Conservation (phyloP, 2,797 vertebrate genomes). For the Liparis tanakae region DNA sequence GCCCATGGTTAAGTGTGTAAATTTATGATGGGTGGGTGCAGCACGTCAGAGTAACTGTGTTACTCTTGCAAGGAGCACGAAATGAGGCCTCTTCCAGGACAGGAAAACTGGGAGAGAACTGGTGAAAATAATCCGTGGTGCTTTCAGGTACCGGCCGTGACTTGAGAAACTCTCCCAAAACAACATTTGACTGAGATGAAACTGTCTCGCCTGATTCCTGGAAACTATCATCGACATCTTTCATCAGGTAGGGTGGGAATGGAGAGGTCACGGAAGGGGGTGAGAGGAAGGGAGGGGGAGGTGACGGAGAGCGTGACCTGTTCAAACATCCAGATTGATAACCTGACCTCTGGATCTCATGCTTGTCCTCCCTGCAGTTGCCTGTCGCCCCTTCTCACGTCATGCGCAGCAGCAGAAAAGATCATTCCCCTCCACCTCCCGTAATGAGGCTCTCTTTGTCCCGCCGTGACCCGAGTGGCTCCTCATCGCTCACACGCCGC, state of each 20-base stretch:
- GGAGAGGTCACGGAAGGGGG: conserved; percentile 39
- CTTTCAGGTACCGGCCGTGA: conserved; percentile 63
- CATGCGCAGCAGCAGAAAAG: conserved; percentile 60
- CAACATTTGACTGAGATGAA: conserved; percentile 55
- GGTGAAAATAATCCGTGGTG: conserved; percentile 49
- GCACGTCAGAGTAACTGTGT: conserved; percentile 53
- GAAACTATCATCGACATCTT: conserved; percentile 60
- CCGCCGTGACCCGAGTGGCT: conserved; percentile 36
- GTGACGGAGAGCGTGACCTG: conserved; percentile 42
- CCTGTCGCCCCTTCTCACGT: conserved; percentile 75
- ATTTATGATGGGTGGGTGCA: conserved; percentile 70
- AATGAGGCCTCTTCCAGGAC: conserved; percentile 56
- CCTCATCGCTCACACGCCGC: conserved; percentile 49
- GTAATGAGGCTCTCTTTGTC: conserved; percentile 43
- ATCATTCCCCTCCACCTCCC: conserved; percentile 54
- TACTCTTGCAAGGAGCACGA: conserved; percentile 61
- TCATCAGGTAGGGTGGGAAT: conserved; percentile 48
- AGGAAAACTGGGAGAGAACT: conserved; percentile 30
- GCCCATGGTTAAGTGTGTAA: conserved; percentile 63
- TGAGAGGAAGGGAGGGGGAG: conserved; percentile 11
- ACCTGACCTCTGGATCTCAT: conserved; percentile 65
- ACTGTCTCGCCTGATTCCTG: conserved; percentile 42
- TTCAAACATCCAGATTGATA: conserved; percentile 59
- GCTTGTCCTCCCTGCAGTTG: conserved; percentile 59
- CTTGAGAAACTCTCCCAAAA: conserved; percentile 43